Conservation (phyloP, 2,888 invertebrate species). For the Megalurothrips usitatus region DNA sequence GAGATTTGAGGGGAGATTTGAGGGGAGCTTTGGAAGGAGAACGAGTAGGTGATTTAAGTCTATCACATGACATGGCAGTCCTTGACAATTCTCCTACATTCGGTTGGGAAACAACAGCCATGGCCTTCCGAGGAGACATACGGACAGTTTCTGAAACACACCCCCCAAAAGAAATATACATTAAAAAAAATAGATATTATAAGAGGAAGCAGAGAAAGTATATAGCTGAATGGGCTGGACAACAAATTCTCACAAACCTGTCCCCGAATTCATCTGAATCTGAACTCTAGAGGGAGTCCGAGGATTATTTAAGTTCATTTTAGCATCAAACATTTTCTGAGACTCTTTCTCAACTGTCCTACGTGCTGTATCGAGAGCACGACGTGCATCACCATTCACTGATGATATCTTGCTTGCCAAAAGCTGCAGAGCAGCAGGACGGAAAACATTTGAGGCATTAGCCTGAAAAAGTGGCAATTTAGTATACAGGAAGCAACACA, state of each 20-base stretch:
- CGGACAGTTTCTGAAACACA: not conserved
- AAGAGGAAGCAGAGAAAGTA: no score
- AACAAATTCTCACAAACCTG: no score
- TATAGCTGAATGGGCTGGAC: no score
- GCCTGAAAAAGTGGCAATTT: conserved; percentile 44
- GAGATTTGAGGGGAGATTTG: not conserved
- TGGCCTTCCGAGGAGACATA: not conserved
- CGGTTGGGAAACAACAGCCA: no score
- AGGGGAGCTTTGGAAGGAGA: not conserved
- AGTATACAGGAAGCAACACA: not conserved
- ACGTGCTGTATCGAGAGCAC: conserved; percentile 90
- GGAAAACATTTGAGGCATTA: conserved; percentile 66
- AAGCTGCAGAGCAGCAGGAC: conserved; percentile 80
- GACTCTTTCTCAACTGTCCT: conserved; percentile 66
- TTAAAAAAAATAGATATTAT: not conserved
- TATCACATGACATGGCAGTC: not conserved
- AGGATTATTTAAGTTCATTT: not conserved
- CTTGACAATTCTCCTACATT: not conserved
- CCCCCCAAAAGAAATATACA: not conserved
- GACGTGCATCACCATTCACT: conserved; percentile 88
- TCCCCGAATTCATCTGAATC: not conserved
- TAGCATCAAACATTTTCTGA: conserved; percentile 36
- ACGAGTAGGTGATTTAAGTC: not conserved
- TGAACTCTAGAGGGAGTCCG: not conserved
- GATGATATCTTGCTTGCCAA: conserved; percentile 92